A percentile compares a stretch with the other conserved stretches of the same genome.
phyloP scores from a whole-genome alignment of 2,113 vertebrate genomes.

The Parus major region DNA sequence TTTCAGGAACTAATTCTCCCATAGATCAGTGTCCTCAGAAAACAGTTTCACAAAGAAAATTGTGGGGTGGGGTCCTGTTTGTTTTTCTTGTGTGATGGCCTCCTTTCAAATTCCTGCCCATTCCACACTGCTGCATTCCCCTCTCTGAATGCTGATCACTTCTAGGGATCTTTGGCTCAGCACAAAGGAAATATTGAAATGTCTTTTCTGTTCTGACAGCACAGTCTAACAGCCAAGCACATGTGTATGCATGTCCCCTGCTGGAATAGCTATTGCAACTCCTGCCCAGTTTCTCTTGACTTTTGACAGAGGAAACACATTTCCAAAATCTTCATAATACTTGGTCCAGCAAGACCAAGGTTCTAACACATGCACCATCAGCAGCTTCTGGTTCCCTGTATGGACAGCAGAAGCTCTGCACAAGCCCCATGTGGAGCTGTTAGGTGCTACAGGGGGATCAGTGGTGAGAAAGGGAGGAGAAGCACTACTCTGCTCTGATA shows the following conservation, averaged over 20 bases:
- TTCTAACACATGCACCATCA: background rate
- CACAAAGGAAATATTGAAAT: background rate
- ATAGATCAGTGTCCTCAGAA: background rate
- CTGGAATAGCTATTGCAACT: background rate
- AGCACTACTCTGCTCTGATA: background rate
- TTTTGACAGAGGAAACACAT: background rate
- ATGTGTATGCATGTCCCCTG: background rate
- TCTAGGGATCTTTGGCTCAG: background rate
- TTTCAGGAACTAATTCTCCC: background rate
- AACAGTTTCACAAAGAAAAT: background rate
- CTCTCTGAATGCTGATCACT: rapidly evolving
- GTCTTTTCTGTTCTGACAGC: background rate
- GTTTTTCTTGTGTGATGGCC: background rate
- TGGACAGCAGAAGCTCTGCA: background rate
- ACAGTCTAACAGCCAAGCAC: background rate
- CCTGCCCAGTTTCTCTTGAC: background rate
- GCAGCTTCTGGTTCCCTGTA: background rate
- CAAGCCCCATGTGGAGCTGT: background rate
- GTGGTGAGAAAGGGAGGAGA: background rate
- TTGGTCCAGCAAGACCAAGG: background rate
- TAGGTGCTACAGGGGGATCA: background rate
- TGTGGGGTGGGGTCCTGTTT: background rate
- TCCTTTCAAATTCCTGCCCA: background rate
- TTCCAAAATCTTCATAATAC: background rate
- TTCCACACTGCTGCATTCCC: background rate